phyloP scores from a whole-genome alignment of 2,113 vertebrate genomes.

The Oryzias javanicus region DNA sequence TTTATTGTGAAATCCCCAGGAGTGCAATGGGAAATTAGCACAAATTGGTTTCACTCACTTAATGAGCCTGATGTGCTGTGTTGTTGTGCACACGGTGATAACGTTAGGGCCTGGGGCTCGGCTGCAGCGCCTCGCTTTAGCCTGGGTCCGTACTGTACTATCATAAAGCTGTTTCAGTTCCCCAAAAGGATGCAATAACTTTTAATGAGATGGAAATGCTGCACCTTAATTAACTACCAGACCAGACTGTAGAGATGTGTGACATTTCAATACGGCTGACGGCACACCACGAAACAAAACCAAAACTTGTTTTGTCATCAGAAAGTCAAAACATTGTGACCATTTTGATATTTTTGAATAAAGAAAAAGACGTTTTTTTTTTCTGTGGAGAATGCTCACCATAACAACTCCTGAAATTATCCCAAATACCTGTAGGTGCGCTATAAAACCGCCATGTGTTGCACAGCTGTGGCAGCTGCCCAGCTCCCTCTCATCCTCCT shows the following conservation, averaged over 20 bases:
- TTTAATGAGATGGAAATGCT: slow-evolving; percentile 43
- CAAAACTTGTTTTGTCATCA: not conserved
- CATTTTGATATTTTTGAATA: not conserved
- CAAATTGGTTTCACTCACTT: slow-evolving; percentile 57
- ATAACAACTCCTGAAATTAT: slow-evolving; percentile 57
- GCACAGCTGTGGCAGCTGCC: slow-evolving; percentile 57
- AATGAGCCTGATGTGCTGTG: slow-evolving; percentile 13
- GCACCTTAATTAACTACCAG: slow-evolving; percentile 14
- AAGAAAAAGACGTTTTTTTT: slow-evolving; percentile 3
- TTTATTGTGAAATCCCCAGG: slow-evolving; percentile 37
- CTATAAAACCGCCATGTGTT: slow-evolving; percentile 59
- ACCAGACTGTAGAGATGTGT: slow-evolving; percentile 7
- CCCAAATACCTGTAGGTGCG: slow-evolving; percentile 69
- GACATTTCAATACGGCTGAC: not conserved
- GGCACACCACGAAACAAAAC: too few relatives aligned
- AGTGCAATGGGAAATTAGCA: slow-evolving; percentile 59
- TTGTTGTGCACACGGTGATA: slow-evolving; percentile 39
- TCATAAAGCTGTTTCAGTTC: slow-evolving; percentile 43
- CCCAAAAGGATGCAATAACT: slow-evolving; percentile 53
- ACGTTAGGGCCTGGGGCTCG: slow-evolving; percentile 40
- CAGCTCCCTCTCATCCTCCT: slow-evolving; percentile 21
- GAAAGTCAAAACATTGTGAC: not conserved
- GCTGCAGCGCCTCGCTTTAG: slow-evolving; percentile 21
- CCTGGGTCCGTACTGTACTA: slow-evolving; percentile 36
- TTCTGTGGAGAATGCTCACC: slow-evolving; percentile 39